Evolutionary conservation across 53 echinoderm and acorn worm species (phyloP).

Genomic region (Arbacia lixula): DNA sequence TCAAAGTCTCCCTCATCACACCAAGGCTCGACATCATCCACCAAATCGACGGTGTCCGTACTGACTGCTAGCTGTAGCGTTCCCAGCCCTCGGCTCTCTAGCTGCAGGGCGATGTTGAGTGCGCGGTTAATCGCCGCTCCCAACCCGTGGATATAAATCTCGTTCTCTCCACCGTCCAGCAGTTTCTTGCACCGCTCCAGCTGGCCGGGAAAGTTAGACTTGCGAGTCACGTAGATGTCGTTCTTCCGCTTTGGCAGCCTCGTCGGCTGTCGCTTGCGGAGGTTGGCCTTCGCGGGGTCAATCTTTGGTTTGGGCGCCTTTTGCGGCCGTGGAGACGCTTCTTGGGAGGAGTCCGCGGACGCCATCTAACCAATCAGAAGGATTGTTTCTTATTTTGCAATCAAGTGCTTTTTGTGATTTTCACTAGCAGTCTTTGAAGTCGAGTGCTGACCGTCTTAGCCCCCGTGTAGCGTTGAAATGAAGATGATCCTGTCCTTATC

Average conservation of each 20-base stretch:
- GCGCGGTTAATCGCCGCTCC: conserved; percentile 92
- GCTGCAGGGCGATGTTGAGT: conserved; percentile 86
- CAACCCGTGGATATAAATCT: conserved; percentile 83
- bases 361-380: not conserved
- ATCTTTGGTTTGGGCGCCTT: conserved; percentile 10
- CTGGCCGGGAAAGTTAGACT: conserved; percentile 85
- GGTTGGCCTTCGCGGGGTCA: not conserved
- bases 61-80: conserved; percentile 79
- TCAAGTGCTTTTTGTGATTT: not conserved
- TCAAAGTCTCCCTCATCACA: conserved; percentile 70
- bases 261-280: conserved; percentile 86
- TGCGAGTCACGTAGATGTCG: conserved; percentile 86
- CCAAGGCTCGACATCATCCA: conserved; percentile 84
- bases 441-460: too few relatives aligned
- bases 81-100: conserved; percentile 65
- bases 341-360: not conserved
- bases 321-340: not conserved
- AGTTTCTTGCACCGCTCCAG: conserved; percentile 84
- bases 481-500: conserved; percentile 85
- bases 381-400: not conserved
- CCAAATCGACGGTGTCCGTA: conserved; percentile 84
- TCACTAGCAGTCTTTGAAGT: not conserved
- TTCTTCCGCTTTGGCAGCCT: conserved; percentile 85
- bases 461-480: conserved; percentile 96
- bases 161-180: conserved; percentile 77